phyloP scores from a whole-genome alignment of 2,888 invertebrate species.

The Nezara viridula region DNA sequence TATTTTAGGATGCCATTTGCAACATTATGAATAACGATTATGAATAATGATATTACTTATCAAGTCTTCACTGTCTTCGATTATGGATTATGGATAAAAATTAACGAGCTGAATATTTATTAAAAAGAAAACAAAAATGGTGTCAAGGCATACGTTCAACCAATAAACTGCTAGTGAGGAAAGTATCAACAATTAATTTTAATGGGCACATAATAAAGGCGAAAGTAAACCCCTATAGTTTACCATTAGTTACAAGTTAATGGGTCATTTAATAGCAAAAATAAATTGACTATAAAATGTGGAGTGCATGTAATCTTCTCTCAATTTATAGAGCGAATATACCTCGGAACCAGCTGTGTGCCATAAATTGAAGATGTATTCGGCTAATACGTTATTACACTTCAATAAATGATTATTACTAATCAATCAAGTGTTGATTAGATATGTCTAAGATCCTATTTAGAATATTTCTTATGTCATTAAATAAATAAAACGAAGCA shows the following conservation, averaged over 20 bases:
- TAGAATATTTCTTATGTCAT: too few relatives aligned
- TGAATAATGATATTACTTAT: too few relatives aligned
- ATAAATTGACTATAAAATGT: background rate
- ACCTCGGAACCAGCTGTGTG: background rate
- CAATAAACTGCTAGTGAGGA: background rate
- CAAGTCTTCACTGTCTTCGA: too few relatives aligned
- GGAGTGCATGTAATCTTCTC: background rate
- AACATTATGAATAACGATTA: too few relatives aligned
- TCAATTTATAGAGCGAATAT: background rate
- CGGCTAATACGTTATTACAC: too few relatives aligned
- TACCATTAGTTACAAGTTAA: background rate
- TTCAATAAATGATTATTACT: too few relatives aligned
- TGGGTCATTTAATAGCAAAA: background rate
- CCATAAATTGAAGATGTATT: background rate
- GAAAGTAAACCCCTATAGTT: background rate
- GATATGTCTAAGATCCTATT: too few relatives aligned
- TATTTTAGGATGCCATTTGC: too few relatives aligned
- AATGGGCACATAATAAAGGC: background rate
- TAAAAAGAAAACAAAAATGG: background rate
- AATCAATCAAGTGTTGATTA: too few relatives aligned
- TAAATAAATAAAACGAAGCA: too few relatives aligned
- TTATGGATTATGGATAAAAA: too few relatives aligned
- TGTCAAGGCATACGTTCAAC: background rate
- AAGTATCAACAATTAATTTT: background rate
- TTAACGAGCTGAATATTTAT: background rate